Evolutionary conservation across 37 sponge, comb jelly and placozoan species (phyloP).

Genomic region (Amphimedon queenslandica): DNA sequence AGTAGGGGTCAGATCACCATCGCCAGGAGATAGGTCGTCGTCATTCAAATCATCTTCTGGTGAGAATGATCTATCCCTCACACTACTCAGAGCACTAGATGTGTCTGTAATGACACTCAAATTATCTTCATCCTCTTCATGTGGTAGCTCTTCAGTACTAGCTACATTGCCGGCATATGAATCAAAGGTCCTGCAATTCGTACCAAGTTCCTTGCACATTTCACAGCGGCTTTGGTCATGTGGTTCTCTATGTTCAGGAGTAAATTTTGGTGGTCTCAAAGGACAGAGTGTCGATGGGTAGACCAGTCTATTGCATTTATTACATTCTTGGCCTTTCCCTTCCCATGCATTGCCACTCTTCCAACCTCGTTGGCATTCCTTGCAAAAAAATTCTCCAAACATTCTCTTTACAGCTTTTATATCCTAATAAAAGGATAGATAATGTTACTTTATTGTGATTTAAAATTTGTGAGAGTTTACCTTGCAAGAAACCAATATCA

Average conservation of each 20-base stretch:
- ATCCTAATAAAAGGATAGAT: neutral
- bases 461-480: neutral
- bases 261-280: neutral
- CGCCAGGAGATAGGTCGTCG: too few species aligned
- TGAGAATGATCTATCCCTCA: too few species aligned
- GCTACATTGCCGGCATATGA: slow-evolving; percentile 4
- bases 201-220: slow-evolving; percentile 8
- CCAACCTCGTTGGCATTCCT: slow-evolving; percentile 26
- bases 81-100: neutral
- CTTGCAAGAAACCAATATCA: neutral
- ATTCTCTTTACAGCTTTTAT: neutral
- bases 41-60: too few species aligned
- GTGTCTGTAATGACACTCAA: neutral
- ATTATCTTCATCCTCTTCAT: slow-evolving; percentile 1
- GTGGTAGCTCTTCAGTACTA: neutral
- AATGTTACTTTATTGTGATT: neutral
- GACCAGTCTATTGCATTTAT: slow-evolving; percentile 18
- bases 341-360: slow-evolving; percentile 29
- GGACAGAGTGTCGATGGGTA: slow-evolving; percentile 1
- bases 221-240: neutral
- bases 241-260: neutral
- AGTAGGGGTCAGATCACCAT: too few species aligned
- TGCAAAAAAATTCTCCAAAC: slow-evolving; percentile 27
- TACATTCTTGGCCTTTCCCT: slow-evolving; percentile 35
- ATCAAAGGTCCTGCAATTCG: neutral